These are phyloP conservation scores for Orthosia cruda DNA, from an alignment of 2,888 invertebrate species.

Conservation along the genomic window DNA sequence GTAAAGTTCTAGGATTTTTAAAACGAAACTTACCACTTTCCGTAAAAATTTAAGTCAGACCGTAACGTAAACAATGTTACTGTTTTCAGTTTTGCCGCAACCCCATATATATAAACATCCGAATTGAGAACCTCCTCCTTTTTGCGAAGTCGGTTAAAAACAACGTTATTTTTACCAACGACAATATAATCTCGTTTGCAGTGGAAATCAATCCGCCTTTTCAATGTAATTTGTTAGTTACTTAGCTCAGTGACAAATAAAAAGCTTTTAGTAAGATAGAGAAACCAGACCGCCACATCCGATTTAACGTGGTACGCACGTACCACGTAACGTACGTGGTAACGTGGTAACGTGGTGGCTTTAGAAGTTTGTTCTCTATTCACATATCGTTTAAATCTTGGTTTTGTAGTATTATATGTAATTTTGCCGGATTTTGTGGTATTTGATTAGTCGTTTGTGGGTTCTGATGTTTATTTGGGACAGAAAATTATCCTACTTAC, in stretches of 20 bases:
- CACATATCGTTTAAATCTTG: slow-evolving; percentile 22
- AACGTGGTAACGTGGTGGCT: too few relatives aligned
- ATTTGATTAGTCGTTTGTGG: slow-evolving; percentile 3
- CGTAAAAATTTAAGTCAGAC: too few relatives aligned
- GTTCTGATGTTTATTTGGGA: neutral
- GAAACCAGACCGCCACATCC: slow-evolving; percentile 57
- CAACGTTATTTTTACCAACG: too few relatives aligned
- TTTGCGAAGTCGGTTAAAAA: too few relatives aligned
- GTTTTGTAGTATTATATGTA: neutral
- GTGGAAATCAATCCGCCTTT: neutral
- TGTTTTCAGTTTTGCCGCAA: too few relatives aligned
- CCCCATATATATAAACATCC: too few relatives aligned
- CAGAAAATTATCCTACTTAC: neutral
- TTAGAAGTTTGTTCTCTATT: slow-evolving; percentile 40
- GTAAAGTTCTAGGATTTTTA: too few relatives aligned
- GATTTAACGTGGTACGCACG: slow-evolving; percentile 55
- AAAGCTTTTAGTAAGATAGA: slow-evolving; percentile 62
- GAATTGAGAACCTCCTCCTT: too few relatives aligned
- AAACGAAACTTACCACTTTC: too few relatives aligned
- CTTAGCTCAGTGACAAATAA: slow-evolving; percentile 53
- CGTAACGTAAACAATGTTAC: too few relatives aligned
- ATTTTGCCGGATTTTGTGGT: slow-evolving; percentile 3
- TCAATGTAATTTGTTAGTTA: slow-evolving; percentile 30
- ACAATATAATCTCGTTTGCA: too few relatives aligned
- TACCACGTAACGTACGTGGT: too few relatives aligned